These are phyloP conservation scores for Diaprepes abbreviatus DNA, from an alignment of 2,888 invertebrate species.

Conservation along the genomic window DNA sequence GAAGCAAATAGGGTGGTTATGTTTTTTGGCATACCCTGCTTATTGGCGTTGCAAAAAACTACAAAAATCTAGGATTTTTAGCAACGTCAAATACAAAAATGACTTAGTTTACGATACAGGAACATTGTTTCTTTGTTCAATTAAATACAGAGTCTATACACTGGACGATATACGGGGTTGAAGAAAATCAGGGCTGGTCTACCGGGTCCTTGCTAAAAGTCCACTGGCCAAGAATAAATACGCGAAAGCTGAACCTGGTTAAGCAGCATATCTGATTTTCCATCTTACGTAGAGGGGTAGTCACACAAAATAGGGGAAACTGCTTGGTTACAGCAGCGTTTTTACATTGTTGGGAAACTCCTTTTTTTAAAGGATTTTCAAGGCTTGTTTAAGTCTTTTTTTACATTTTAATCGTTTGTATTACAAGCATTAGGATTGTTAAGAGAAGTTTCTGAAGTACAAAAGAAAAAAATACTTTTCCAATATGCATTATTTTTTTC, in stretches of 20 bases:
- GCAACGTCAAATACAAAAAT: conserved; percentile 59
- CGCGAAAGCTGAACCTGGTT: conserved; percentile 41
- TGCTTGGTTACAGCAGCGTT: conserved; percentile 14
- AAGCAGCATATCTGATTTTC: conserved; percentile 32
- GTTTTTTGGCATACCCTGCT: conserved; percentile 37
- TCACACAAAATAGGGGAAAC: conserved; percentile 34
- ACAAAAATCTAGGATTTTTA: conserved; percentile 48
- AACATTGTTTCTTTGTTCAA: conserved; percentile 67
- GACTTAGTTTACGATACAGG: conserved; percentile 68
- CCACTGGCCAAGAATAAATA: conserved; percentile 51
- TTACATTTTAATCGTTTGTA: not conserved
- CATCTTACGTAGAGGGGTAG: conserved; percentile 39
- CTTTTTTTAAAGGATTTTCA: conserved; percentile 38
- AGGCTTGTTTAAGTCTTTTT: conserved; percentile 16
- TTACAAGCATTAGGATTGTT: not conserved
- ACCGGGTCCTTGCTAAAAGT: conserved; percentile 36
- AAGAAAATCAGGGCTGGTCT: conserved; percentile 33
- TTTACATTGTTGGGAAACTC: conserved; percentile 12
- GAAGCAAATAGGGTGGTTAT: conserved; percentile 25
- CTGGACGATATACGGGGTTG: conserved; percentile 23
- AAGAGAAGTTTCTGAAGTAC: not conserved
- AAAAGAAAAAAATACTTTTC: not conserved
- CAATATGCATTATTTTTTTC: not conserved
- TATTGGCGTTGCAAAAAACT: conserved; percentile 54
- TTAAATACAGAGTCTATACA: conserved; percentile 55